Evolutionary conservation across 30 jellyfish, hydroid and myxozoan genomes (phyloP), one percentile per base, ranked within the genome.

Genomic region (Nemopilema nomurai): DNA sequence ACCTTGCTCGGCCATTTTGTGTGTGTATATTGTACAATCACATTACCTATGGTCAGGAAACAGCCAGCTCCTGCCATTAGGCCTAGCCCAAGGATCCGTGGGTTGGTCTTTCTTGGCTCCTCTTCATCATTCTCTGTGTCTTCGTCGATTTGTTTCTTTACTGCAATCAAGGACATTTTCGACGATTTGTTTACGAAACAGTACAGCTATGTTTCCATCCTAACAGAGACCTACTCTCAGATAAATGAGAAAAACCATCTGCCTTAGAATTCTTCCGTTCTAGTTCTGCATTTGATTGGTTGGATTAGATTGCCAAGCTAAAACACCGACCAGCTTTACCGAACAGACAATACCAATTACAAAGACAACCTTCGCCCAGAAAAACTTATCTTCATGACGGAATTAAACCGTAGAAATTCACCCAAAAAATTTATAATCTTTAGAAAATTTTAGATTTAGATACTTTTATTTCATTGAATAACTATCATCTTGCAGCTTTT

Each of bases 1-100:
- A 89, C 81, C 18, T 28, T 24, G 65, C 27, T 49, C 19, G 52
- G 89, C 83, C 92, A 72, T 63, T 66, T 64, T 66, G 76, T 87
- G 75, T 74, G 92, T 62, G 86, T 74, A 77, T 33, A 92, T 51
- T 92, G 98, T 16, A 88, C 97, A 50, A 92, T 41, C 51, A 80
- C 93, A 67, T 92, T 92, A 28, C 98, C 98, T 65, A 92, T 62
- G 18, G 98, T 92, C 26, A 92, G 83, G 71, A 92, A 92, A 51
- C 90, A 84, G 71, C 98, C 98, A 86, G 97, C 98, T 19, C 96
- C 97, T 1, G 98, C 98, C 98, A 92, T 92, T 64, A 92, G 83
- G 67, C 88, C 88, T 65, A 92, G 84, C 81, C 97, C 98, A 31
- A 84, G 23, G 22, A 78, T 63, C 51, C 89, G 71, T 9, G 96